phyloP scores from a whole-genome alignment of 2,888 invertebrate species.

The Agriopis marginaria region DNA sequence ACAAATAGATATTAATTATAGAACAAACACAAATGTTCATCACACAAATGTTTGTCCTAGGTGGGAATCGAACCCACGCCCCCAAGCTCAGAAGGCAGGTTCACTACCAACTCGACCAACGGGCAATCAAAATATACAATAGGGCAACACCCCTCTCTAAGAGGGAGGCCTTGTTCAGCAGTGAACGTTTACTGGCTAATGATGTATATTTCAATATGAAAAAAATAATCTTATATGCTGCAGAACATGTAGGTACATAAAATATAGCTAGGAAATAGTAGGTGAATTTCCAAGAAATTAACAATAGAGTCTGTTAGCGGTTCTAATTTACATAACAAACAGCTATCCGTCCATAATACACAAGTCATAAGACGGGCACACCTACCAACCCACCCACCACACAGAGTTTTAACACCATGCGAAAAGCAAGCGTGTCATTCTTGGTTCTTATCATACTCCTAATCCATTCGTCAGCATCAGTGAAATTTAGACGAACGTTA shows the following conservation, averaged over 20 bases:
- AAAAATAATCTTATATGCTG: not conserved
- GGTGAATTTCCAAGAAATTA: slow-evolving; percentile 10
- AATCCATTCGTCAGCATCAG: slow-evolving; percentile 7
- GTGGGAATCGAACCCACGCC: no score
- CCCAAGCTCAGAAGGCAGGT: no score
- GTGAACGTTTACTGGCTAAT: no score
- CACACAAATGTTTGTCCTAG: no score
- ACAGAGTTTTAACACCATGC: slow-evolving; percentile 16
- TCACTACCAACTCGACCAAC: no score
- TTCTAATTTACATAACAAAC: slow-evolving; percentile 25
- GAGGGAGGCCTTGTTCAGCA: no score
- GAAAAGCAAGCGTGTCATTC: slow-evolving; percentile 8
- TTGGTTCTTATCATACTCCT: not conserved
- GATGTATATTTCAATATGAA: no score
- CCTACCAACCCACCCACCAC: not conserved
- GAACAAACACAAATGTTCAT: no score
- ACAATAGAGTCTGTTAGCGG: slow-evolving; percentile 13
- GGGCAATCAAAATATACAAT: no score
- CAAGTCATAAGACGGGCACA: not conserved
- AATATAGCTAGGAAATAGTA: not conserved
- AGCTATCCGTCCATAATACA: not conserved
- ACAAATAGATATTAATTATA: no score
- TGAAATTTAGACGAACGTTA: slow-evolving; percentile 56
- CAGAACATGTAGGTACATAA: no score
- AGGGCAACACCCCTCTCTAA: no score